phyloP scores from a whole-genome alignment of 2,113 vertebrate genomes.

The Chloebia gouldiae region DNA sequence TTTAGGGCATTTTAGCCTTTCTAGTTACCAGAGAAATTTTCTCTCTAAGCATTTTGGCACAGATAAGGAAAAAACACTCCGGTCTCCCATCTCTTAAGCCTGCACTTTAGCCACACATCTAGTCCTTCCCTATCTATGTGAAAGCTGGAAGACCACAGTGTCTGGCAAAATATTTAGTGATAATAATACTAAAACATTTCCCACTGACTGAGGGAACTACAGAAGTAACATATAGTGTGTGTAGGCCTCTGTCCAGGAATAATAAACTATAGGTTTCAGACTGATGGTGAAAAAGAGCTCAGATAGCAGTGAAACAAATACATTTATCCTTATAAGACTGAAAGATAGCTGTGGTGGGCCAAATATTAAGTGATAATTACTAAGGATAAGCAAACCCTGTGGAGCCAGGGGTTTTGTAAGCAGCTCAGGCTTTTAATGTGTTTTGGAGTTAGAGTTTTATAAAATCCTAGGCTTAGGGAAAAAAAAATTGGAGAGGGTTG shows the following conservation, averaged over 20 bases:
- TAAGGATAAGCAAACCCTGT: slow-evolving; percentile 55
- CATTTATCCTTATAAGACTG: slow-evolving; percentile 59
- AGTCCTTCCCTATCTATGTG: slow-evolving; percentile 18
- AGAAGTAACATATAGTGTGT: slow-evolving; percentile 54
- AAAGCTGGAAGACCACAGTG: slow-evolving; percentile 21
- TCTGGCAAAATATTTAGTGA: slow-evolving; percentile 64
- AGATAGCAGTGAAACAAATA: slow-evolving; percentile 67
- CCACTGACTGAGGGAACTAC: slow-evolving; percentile 42
- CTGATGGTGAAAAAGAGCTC: slow-evolving; percentile 41
- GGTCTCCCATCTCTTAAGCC: slow-evolving; percentile 7
- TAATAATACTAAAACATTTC: slow-evolving; percentile 63
- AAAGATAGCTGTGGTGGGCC: slow-evolving; percentile 43
- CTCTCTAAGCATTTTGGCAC: slow-evolving; percentile 14
- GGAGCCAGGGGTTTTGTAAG: slow-evolving; percentile 58
- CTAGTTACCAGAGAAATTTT: slow-evolving; percentile 19
- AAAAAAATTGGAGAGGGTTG: neutral
- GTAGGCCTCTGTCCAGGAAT: slow-evolving; percentile 59
- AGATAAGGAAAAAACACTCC: slow-evolving; percentile 7
- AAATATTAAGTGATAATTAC: slow-evolving; percentile 73
- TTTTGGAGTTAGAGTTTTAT: slow-evolving; percentile 28
- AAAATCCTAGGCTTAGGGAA: slow-evolving; percentile 1
- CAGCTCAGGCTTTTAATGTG: slow-evolving; percentile 22
- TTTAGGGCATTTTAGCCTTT: neutral
- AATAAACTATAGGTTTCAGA: slow-evolving; percentile 61
- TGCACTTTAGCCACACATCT: slow-evolving; percentile 29